Base-by-base conservation (phyloP, 2,888 invertebrate species). In the Drosophila paramelanica region DNA sequence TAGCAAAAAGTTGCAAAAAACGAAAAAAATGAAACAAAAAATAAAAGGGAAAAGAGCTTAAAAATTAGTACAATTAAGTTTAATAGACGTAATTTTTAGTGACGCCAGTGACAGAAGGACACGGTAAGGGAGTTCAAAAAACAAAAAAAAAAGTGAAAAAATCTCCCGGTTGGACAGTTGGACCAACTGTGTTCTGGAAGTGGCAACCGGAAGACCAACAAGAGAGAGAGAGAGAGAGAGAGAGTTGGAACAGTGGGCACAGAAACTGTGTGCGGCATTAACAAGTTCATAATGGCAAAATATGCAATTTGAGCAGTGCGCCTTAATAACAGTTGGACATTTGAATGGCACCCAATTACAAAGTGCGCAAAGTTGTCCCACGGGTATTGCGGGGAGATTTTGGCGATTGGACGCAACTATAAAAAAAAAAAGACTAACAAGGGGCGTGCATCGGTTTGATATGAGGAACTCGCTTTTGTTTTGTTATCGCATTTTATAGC, bases 41-140 rank as follows among this genome's bases (percentile, higher is more conserved):
- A 46, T 47, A 66, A 57, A 52, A 42, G 56, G 25, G 46, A 59
- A 33, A 36, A 46, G 56, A 61, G 68, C 56, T 56, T 79, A 61
- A 72, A 85, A 85, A 85, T 83, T 85, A 82, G 80, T 73, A 77
- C 88, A 83, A 85, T 83, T 88, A 88, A 79, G 77, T 74, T 88
- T 88, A 83, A 83, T 88, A 79, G 83, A 79, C 74, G 74, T 79
- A 79, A 79, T 88, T 85, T 88, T 79, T 77, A 81, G 86, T 67
- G 72, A 59, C 51, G 49, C 56, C 50, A 53, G 45, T 7, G 58
- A 27, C 61, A 55, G 43, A 59, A 58, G 58, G 43, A 31, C 38
- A 36, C 17, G 13, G 45, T 8, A 14, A 10, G 3, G 25, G 39
- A 17, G 14, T 17, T 1, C 1, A 17, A 41, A 17, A n/a, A 25